These are phyloP conservation scores for Coregonus suidteri DNA, from an alignment of 2,797 vertebrate species.

Conservation along the genomic window DNA sequence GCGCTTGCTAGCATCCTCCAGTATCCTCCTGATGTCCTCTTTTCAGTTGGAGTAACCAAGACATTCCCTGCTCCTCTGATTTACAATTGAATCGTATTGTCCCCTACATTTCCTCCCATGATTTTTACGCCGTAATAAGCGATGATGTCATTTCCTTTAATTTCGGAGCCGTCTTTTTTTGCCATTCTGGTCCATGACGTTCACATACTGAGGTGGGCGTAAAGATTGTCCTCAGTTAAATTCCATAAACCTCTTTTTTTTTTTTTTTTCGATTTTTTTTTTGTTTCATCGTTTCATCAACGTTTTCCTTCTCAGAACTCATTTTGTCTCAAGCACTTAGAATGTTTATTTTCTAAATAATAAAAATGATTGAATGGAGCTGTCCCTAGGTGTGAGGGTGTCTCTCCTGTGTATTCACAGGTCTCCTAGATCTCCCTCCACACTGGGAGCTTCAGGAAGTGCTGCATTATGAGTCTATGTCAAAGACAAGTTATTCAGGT, in stretches of 20 bases:
- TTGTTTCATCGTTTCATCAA: not conserved
- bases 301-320: not conserved
- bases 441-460: not conserved
- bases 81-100: not conserved
- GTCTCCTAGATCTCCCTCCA: not conserved
- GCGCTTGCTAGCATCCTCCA: not conserved
- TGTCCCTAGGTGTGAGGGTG: not conserved
- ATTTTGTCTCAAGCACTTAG: not conserved
- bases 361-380: not conserved
- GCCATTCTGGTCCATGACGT: not conserved
- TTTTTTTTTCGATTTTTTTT: too few relatives aligned
- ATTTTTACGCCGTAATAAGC: not conserved
- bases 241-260: conserved; percentile 4
- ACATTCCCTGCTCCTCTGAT: not conserved
- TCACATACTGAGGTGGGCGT: not conserved
- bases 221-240: not conserved
- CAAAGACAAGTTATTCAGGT: not conserved
- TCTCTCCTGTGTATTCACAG: not conserved
- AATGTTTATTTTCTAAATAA: not conserved
- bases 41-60: not conserved
- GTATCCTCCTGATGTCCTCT: not conserved
- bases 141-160: not conserved
- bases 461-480: not conserved
- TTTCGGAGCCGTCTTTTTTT: not conserved
- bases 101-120: conserved; percentile 4